A percentile compares a stretch with the other conserved stretches of the same genome.
These are phyloP conservation scores for Philonicus albiceps DNA, from an alignment of 2,888 invertebrate species.

Conservation along the genomic window DNA sequence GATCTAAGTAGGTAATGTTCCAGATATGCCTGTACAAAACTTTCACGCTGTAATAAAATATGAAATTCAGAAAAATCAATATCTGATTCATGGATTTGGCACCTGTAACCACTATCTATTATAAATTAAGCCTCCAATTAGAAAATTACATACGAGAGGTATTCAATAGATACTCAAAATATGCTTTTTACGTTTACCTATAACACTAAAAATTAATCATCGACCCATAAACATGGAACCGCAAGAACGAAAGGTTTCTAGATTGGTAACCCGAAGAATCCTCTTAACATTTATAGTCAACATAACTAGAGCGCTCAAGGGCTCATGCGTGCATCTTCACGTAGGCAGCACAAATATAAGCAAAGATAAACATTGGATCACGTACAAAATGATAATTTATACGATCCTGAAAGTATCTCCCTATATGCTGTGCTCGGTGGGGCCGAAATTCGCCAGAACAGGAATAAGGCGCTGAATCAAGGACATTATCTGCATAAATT, in stretches of 20 bases:
- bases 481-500: slow-evolving; percentile 49
- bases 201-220: slow-evolving; percentile 28
- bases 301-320: background rate
- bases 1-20: too few relatives aligned
- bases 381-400: slow-evolving; percentile 48
- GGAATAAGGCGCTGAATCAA: slow-evolving; percentile 29
- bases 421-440: background rate
- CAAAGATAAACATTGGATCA: slow-evolving; percentile 48
- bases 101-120: background rate
- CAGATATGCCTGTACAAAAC: too few relatives aligned
- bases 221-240: background rate
- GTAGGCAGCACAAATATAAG: slow-evolving; percentile 1
- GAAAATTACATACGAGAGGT: background rate
- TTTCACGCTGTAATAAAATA: too few relatives aligned
- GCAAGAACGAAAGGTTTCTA: background rate
- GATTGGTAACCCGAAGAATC: slow-evolving; percentile 18
- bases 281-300: slow-evolving; percentile 28
- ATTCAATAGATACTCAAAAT: background rate
- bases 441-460: background rate
- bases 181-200: background rate
- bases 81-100: background rate
- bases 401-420: slow-evolving; percentile 19
- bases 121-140: background rate
- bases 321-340: background rate
- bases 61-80: too few relatives aligned